Evolutionary conservation across 2,113 vertebrate species (phyloP), one percentile per base, ranked within the genome.

Genomic region (Dissostichus mawsoni): DNA sequence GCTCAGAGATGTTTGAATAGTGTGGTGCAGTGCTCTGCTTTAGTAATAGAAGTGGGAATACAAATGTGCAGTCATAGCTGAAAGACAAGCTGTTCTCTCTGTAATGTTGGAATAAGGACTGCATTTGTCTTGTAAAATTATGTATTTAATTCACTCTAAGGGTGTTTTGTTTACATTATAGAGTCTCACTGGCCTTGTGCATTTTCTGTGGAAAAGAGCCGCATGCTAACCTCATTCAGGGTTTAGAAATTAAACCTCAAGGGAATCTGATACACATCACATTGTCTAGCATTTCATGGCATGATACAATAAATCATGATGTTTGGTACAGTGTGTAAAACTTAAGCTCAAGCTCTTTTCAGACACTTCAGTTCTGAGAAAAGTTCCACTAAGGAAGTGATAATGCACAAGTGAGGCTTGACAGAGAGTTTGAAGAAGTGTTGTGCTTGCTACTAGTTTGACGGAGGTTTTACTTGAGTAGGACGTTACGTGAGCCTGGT

Each of bases 401-500:
- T 56, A 11, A 68, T 57, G 71, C 67, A 44, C 50, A 41, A 45
- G 13, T 45, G 20, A 52, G 56, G 3, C 16, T 73, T 11, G 41
- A 83, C 74, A 17, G n/a, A 20, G 51, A 41, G 17, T 86, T 69
- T 57, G 44, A 51, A 74, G 71, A 86, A 14, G 23, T 53, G 81
- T 79, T 80, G 25, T 86, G 71, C 79, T 71, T 74, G 52, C 59
- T 83, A 83, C 79, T 69, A 75, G 64, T 75, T 50, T 83, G 81
- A 75, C 59, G 53, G 75, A 23, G 18, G 62, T 83, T 58, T 75
- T 51, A 56, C 69, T 88, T 81, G 62, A 77, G 70, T 29, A 75
- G 81, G 70, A 64, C 13, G 8, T 68, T 82, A 52, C 56, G 48
- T 51, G 68, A 81, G 78, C 25, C 63, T 51, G 65, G 84, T 89